Conservation (phyloP, 2,113 vertebrate species). For the Mugil cephalus region DNA sequence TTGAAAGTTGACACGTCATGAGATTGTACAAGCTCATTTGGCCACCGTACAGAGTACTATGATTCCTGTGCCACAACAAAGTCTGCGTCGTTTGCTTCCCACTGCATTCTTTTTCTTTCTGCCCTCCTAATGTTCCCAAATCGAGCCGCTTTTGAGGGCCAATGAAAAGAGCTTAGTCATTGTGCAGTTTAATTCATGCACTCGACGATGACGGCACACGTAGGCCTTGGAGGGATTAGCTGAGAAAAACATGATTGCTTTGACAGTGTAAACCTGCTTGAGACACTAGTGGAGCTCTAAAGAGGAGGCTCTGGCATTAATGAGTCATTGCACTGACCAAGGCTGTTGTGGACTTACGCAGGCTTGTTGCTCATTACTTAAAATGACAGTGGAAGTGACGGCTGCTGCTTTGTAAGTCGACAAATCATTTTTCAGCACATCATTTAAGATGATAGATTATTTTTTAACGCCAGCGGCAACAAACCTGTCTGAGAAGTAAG, state of each 20-base stretch:
- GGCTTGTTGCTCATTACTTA: neutral
- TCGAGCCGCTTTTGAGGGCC: slow-evolving; percentile 67
- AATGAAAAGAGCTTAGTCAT: slow-evolving; percentile 75
- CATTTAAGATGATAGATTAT: too few relatives aligned
- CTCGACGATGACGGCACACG: slow-evolving; percentile 58
- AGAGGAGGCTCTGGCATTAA: neutral
- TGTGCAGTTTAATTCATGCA: slow-evolving; percentile 71
- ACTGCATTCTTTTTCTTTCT: slow-evolving; percentile 37
- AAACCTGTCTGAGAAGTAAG: too few relatives aligned
- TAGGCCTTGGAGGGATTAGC: slow-evolving; percentile 71
- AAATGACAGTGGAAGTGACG: neutral
- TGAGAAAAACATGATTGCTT: slow-evolving; percentile 61
- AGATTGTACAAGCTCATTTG: slow-evolving; percentile 56
- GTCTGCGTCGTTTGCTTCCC: slow-evolving; percentile 49
- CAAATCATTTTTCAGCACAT: too few relatives aligned
- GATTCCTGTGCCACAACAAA: slow-evolving; percentile 68
- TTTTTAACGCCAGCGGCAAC: too few relatives aligned
- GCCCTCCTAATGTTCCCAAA: slow-evolving; percentile 60
- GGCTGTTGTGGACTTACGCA: neutral
- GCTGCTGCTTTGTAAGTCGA: too few relatives aligned
- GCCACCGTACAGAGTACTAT: slow-evolving; percentile 50
- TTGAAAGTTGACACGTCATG: slow-evolving; percentile 55
- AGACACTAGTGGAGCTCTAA: slow-evolving; percentile 3
- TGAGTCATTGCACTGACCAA: neutral
- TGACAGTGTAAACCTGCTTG: slow-evolving; percentile 52